Conservation (phyloP, 2,888 invertebrate genomes). For the Prosapia bicincta region DNA sequence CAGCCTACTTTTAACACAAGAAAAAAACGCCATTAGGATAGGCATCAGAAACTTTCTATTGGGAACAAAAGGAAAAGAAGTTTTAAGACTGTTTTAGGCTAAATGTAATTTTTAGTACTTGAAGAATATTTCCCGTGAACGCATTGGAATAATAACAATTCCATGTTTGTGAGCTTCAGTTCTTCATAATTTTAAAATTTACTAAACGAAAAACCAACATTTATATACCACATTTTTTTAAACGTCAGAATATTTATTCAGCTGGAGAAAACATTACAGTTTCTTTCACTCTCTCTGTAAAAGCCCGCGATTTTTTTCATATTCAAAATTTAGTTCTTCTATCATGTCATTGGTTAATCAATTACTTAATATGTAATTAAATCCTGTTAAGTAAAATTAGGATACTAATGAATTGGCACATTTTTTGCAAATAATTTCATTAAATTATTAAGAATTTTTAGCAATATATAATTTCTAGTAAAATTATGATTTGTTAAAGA, state of each 20-base stretch:
- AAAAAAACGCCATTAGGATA: constrained; percentile 7
- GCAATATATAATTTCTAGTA: too few species aligned
- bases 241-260: not conserved
- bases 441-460: too few species aligned
- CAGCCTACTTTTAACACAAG: constrained; percentile 24
- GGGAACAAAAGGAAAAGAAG: constrained; percentile 6
- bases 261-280: not conserved
- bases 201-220: too few species aligned
- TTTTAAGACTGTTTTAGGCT: not conserved
- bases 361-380: not conserved
- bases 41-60: constrained; percentile 8
- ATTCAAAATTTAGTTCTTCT: not conserved
- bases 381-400: too few species aligned
- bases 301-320: not conserved
- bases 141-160: too few species aligned
- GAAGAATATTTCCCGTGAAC: too few species aligned
- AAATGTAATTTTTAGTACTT: too few species aligned
- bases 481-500: too few species aligned
- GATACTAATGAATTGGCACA: too few species aligned
- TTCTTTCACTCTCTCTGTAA: not conserved
- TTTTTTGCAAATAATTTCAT: too few species aligned
- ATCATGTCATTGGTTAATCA: not conserved
- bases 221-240: not conserved
- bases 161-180: too few species aligned
- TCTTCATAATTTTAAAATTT: too few species aligned